These are phyloP conservation scores for Enteromius unitaeniatus DNA, from an alignment of 2,797 vertebrate species.

Conservation along the genomic window DNA sequence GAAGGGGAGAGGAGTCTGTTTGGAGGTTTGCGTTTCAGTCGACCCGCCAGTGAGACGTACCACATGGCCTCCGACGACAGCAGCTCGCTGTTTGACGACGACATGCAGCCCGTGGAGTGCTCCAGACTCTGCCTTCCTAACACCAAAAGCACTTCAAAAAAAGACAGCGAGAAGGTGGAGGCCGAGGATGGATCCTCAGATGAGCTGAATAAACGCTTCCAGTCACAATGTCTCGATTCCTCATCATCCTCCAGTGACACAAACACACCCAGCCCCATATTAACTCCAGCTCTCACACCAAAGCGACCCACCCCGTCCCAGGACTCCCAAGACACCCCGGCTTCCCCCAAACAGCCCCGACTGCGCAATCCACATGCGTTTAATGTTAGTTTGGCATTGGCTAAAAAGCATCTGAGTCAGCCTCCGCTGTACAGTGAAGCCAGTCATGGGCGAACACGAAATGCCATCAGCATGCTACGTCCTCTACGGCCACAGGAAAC, in stretches of 20 bases:
- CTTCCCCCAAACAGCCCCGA: conserved; percentile 79
- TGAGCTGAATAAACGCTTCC: conserved; percentile 90
- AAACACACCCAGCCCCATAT: conserved; percentile 85
- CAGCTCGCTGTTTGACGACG: conserved; percentile 91
- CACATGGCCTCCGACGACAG: conserved; percentile 93
- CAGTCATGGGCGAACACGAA: conserved; percentile 86
- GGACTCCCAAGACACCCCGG: conserved; percentile 70
- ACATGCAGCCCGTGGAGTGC: conserved; percentile 81
- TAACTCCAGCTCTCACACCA: conserved; percentile 81
- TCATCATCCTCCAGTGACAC: conserved; percentile 88
- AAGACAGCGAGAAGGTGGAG: conserved; percentile 63
- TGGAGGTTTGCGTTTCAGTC: conserved; percentile 75
- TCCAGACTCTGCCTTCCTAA: conserved; percentile 69
- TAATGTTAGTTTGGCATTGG: conserved; percentile 76
- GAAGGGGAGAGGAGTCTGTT: conserved; percentile 78
- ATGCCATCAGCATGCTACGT: conserved; percentile 96
- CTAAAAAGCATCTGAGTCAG: conserved; percentile 94
- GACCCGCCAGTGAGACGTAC: conserved; percentile 85
- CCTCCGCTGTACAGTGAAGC: conserved; percentile 86
- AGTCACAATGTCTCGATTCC: conserved; percentile 88
- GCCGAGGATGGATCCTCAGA: conserved; percentile 84
- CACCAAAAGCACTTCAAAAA: conserved; percentile 41
- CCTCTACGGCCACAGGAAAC: conserved; percentile 88
- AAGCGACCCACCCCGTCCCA: conserved; percentile 80
- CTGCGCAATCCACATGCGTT: conserved; percentile 83